Base-by-base conservation (phyloP, 1,140 invertebrate species). In the Drosophila guanche region DNA sequence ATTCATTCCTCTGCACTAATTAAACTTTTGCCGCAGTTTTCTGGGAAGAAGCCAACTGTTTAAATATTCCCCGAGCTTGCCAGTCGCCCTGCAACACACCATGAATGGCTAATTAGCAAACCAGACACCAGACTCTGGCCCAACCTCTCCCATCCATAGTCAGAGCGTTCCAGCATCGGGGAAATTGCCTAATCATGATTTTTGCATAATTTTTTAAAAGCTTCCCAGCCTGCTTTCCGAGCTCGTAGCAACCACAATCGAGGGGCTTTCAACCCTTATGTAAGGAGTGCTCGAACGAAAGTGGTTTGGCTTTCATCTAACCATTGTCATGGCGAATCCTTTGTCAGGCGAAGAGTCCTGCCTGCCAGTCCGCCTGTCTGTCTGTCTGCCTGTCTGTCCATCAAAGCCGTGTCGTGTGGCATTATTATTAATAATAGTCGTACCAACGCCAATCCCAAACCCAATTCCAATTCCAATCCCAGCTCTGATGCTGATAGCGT, bases 171-270 rank as follows among this genome's bases (percentile, higher is more conserved):
- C 48, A 40, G 43, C 57, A 63, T 55, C 55, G 59, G 67, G 76
- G 52, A 77, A 85, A 86, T 57, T 75, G 81, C 78, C 59, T 74
- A 70, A 88, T 86, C 81, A 88, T 86, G 73, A 78, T 81, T 86
- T 88, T 81, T 81, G 83, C 81, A 86, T 86, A 88, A 88, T 81
- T 83, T 68, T 86, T 70, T 50, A 74, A 81, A 67, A 85, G 77
- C 68, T 77, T 74, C 63, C 68, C 33, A 25, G 63, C 29, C 63
- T 22, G 62, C 33, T 37, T 37, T 37, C 4, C 10, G 4, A 20
- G 3, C 33, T 37, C 10, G 10, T 37, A 52, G 43, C 69, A 43
- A 59, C 58, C 79, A 56, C 69, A 83, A 67, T 63, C 46, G n/a
- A 46, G 47, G 56, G 41, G 42, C 56, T 78, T 51, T 52, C 79